These are phyloP conservation scores for Cephalopachus bancanus DNA, from an alignment of 2,797 vertebrate genomes.

Conservation along the genomic window DNA sequence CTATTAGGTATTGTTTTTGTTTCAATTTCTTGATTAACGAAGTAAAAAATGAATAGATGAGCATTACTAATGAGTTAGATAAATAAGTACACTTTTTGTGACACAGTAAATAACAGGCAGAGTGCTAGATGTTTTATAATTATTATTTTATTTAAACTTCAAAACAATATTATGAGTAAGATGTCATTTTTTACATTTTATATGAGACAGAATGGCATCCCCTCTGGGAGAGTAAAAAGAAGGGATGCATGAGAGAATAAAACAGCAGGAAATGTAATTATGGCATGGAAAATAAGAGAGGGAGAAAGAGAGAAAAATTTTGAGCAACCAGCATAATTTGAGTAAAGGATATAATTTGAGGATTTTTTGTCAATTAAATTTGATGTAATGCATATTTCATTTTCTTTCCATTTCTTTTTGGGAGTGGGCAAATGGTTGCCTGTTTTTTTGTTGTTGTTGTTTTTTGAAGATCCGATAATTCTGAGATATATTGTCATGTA, in stretches of 20 bases:
- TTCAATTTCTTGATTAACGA: background rate
- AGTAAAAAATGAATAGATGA: background rate
- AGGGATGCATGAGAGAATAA: too few relatives aligned
- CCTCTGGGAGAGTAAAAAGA: background rate
- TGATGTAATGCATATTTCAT: background rate
- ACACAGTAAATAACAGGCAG: background rate
- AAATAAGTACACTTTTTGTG: background rate
- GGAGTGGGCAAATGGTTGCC: background rate
- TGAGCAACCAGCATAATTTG: background rate
- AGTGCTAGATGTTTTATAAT: background rate
- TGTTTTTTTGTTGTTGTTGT: background rate
- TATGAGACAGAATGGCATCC: background rate
- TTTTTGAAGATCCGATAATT: background rate
- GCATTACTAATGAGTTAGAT: background rate
- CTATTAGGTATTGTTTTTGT: too few relatives aligned
- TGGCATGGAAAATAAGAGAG: background rate
- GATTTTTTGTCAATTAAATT: background rate
- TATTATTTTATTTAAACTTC: background rate
- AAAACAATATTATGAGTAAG: background rate
- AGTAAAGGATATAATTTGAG: background rate
- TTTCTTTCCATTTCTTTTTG: background rate
- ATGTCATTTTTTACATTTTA: background rate
- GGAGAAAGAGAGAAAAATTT: background rate
- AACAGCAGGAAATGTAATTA: background rate
- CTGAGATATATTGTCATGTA: background rate